A percentile compares a stretch with the other conserved stretches of the same genome.
phyloP scores from a whole-genome alignment of 2,888 invertebrate species.

The Drosophila kambysellisi region DNA sequence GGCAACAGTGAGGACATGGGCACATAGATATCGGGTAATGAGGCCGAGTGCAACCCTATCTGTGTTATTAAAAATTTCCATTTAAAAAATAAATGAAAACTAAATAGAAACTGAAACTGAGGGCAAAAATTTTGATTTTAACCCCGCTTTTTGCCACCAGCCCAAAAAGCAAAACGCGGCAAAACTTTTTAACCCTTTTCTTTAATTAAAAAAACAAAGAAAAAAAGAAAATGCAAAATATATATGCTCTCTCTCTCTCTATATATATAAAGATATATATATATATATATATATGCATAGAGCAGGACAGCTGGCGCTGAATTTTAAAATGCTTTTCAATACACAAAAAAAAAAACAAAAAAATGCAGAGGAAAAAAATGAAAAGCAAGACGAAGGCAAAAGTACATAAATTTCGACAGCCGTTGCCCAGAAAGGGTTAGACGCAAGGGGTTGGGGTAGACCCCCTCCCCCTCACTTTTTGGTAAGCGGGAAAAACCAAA shows the following conservation, averaged over 20 bases:
- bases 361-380: conserved; percentile 30
- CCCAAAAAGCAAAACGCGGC: conserved; percentile 20
- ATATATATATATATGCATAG: conserved; percentile 15
- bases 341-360: conserved; percentile 28
- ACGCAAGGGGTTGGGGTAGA: background rate
- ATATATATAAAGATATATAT: conserved; percentile 14
- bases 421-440: conserved; percentile 61
- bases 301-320: conserved; percentile 73
- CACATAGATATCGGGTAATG: conserved; percentile 29
- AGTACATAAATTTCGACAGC: conserved; percentile 76
- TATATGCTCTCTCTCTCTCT: conserved; percentile 22
- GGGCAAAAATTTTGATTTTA: conserved; percentile 75
- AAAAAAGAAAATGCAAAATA: conserved; percentile 48
- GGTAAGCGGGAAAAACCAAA: conserved; percentile 65
- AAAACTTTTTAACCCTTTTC: conserved; percentile 80
- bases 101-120: conserved; percentile 70
- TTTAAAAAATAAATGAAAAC: conserved; percentile 79
- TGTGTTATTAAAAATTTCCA: conserved; percentile 74
- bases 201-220: conserved; percentile 69
- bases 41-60: conserved; percentile 64
- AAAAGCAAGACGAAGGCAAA: conserved; percentile 63
- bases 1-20: background rate
- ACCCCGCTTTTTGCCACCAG: conserved; percentile 61
- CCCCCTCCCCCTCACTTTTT: background rate
- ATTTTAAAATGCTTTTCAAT: conserved; percentile 77